Evolutionary conservation across 2,797 vertebrate species (phyloP), one percentile per base, ranked within the genome.

Genomic region (Sebastiscus tertius): DNA sequence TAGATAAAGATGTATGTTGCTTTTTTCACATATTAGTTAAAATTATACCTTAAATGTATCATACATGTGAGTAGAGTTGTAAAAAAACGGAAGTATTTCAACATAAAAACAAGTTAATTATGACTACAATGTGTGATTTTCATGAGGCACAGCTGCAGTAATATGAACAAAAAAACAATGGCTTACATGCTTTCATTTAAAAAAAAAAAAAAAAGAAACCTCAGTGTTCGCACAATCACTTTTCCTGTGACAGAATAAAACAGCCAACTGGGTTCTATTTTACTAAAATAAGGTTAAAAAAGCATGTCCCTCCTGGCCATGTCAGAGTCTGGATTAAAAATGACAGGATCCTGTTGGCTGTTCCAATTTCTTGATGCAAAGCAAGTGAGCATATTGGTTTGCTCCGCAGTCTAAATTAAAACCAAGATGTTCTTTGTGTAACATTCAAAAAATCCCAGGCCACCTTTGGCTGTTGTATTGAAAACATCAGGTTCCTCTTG

Each of bases 291-390:
- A 24, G n/a, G 33, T 58, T 24, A 11, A 24, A 79, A 6, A 49
- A n/a, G 36, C 65, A 66, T 24, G 11, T 29, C 24, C 55, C 49
- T 33, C 14, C 5, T 36, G 55, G 64, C 54, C 26, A 4, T 42
- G 20, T 64, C 56, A 54, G 14, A 80, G 36, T 54, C 33, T 65
- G 52, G 16, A 75, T 82, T 63, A 56, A 72, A 67, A 80, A 60
- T 73, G 58, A 77, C 75, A 63, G 42, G 64, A 67, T 59, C 27
- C 29, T 62, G 68, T n/a, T 54, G 18, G 31, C 56, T 62, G 56
- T 14, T 84, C 63, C 64, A 79, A 8, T 14, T 52, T 76, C 64
- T 66, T 75, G 27, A 69, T 86, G 42, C 60, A 64, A 79, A 80
- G 52, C 72, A 80, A 78, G 42, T 67, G 75, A 27, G n/a, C 58